Percentiles rank a stretch among this genome's conserved stretches.
Evolutionary conservation across 2,797 vertebrate genomes (phyloP).

Genomic region (Sylvilagus floridanus): DNA sequence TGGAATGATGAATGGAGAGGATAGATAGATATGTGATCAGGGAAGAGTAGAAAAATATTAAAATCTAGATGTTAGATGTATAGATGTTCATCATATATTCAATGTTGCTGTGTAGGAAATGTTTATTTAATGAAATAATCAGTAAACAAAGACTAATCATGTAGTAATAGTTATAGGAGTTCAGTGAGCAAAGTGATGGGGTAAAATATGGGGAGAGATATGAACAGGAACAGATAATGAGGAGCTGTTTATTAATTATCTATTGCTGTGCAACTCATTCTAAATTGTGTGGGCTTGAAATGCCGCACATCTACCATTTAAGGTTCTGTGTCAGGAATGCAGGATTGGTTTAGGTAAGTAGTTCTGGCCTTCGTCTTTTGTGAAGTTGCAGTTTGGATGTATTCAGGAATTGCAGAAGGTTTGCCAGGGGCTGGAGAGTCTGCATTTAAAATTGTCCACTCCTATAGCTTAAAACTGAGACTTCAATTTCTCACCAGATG

Average conservation of each 20-base stretch:
- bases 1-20: neutral
- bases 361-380: neutral
- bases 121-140: constrained; percentile 11
- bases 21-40: neutral
- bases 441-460: neutral
- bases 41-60: neutral
- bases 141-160: neutral
- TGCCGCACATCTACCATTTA: neutral
- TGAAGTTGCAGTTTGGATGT: neutral
- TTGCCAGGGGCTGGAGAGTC: neutral
- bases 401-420: neutral
- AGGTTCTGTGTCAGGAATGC: neutral
- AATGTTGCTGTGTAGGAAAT: neutral
- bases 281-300: neutral
- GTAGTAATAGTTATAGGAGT: neutral
- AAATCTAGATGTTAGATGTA: neutral
- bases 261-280: neutral
- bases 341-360: neutral
- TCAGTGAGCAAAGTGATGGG: neutral
- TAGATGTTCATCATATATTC: neutral
- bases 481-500: neutral
- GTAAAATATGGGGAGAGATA: neutral
- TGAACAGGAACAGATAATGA: neutral
- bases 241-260: neutral
- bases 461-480: neutral